Percentiles rank a stretch among this genome's conserved stretches.
Evolutionary conservation across 2,888 invertebrate genomes (phyloP).

Genomic region (Rhimphoctona megacephalus): DNA sequence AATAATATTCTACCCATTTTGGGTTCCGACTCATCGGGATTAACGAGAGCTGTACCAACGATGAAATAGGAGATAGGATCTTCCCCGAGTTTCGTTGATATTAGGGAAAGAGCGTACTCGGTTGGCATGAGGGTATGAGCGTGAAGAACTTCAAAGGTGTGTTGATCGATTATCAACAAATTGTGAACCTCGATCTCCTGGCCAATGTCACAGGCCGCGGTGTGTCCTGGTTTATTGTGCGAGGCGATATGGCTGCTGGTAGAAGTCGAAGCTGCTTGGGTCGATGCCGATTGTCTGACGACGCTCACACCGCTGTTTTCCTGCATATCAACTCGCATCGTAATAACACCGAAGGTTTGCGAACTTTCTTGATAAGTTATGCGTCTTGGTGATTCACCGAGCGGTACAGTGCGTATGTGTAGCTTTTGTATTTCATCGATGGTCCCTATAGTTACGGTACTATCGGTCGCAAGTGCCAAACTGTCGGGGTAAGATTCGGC

Average conservation of each 20-base stretch:
- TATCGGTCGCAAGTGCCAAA: conserved; percentile 95
- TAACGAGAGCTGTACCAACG: conserved; percentile 96
- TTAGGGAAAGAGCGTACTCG: conserved; percentile 96
- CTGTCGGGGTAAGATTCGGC: conserved; percentile 97
- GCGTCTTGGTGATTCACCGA: conserved; percentile 97
- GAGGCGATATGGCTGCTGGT: conserved; percentile 85
- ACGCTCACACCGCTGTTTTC: conserved; percentile 89
- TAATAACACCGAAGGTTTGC: conserved; percentile 97
- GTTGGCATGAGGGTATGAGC: conserved; percentile 96
- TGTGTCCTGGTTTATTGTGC: conserved; percentile 83
- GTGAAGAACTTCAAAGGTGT: conserved; percentile 98
- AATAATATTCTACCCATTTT: conserved; percentile 96
- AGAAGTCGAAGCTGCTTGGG: conserved; percentile 89
- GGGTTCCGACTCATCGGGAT: conserved; percentile 98
- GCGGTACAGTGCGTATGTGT: conserved; percentile 97
- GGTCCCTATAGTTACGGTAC: conserved; percentile 96
- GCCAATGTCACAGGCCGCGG: conserved; percentile 87
- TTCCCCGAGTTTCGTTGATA: conserved; percentile 95
- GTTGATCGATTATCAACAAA: conserved; percentile 96
- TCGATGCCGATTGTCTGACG: conserved; percentile 91
- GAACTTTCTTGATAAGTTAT: conserved; percentile 98
- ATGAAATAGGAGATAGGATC: conserved; percentile 97
- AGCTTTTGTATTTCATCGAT: conserved; percentile 99
- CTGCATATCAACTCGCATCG: conserved; percentile 95
- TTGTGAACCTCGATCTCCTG: conserved; percentile 96